Conservation (phyloP, 2,113 vertebrate genomes). For the Mandrillus leucophaeus region DNA sequence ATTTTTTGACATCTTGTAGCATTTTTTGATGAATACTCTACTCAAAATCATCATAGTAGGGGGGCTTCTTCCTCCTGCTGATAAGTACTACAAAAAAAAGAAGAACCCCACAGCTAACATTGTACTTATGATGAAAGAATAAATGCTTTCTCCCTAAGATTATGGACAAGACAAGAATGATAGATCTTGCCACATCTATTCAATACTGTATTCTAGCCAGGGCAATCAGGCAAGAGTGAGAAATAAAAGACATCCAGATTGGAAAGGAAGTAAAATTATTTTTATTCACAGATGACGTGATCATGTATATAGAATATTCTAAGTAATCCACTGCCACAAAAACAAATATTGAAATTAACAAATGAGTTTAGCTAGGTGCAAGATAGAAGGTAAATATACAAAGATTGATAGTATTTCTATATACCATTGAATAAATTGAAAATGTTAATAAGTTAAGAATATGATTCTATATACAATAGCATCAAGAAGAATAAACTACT, state of each 20-base stretch:
- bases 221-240: neutral
- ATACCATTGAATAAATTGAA: neutral
- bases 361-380: neutral
- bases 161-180: neutral
- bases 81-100: neutral
- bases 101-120: neutral
- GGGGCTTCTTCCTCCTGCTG: no score
- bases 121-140: neutral
- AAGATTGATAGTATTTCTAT: neutral
- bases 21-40: no score
- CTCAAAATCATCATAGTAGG: no score
- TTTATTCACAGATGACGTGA: neutral
- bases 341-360: neutral
- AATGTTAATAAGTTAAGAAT: neutral
- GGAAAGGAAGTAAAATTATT: neutral
- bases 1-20: no score
- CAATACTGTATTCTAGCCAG: neutral
- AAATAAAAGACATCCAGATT: neutral
- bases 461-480: neutral
- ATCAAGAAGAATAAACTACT: neutral
- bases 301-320: neutral
- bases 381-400: neutral
- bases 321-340: neutral
- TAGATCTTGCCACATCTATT: neutral
- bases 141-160: neutral